phyloP scores from a whole-genome alignment of 2,797 vertebrate genomes.

The Dendrocincla fuliginosa region DNA sequence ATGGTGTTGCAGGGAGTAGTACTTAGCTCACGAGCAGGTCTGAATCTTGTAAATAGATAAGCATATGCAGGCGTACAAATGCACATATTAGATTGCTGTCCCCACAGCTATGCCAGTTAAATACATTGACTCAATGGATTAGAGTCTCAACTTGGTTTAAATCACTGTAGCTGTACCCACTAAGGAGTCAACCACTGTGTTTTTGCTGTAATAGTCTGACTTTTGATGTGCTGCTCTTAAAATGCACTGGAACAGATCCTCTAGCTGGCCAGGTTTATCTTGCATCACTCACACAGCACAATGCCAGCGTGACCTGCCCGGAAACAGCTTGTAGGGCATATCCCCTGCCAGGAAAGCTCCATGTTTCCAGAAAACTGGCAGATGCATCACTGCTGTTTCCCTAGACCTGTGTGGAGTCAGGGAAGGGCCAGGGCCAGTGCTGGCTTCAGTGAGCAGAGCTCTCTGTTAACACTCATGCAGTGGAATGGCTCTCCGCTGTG shows the following conservation, averaged over 20 bases:
- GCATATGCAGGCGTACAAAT: not conserved
- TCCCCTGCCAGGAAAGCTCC: not conserved
- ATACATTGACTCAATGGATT: not conserved
- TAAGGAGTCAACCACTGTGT: not conserved
- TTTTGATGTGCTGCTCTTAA: not conserved
- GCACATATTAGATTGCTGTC: not conserved
- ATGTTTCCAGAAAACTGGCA: not conserved
- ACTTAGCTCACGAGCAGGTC: not conserved
- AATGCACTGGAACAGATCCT: not conserved
- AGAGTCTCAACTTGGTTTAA: not conserved
- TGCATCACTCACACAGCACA: not conserved
- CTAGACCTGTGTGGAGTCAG: rapidly evolving
- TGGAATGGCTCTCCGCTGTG: rapidly evolving
- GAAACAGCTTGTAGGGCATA: not conserved
- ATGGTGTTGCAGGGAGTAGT: not conserved
- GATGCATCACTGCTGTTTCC: not conserved
- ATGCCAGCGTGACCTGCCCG: rapidly evolving
- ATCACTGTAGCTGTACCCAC: not conserved
- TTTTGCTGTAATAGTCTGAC: not conserved
- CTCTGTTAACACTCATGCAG: not conserved
- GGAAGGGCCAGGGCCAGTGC: not conserved
- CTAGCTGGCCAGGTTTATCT: not conserved
- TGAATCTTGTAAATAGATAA: not conserved
- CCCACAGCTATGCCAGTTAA: not conserved
- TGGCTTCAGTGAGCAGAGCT: not conserved